Evolutionary conservation across 2,888 invertebrate species (phyloP), one percentile per base, ranked within the genome.

Genomic region (Caenorhabditis becei): DNA sequence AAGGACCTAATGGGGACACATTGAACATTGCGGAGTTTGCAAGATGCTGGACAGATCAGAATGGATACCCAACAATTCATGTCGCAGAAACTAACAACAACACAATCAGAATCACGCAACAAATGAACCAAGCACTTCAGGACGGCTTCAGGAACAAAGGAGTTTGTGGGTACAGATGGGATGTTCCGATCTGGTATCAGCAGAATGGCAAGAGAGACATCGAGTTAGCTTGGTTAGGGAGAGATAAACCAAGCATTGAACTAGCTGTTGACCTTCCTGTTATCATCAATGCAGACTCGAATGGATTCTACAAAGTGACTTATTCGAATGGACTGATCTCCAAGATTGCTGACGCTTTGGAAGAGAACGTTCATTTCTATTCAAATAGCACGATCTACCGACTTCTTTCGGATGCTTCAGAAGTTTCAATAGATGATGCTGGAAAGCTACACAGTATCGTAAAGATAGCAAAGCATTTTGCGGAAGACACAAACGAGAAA

Each of bases 21-120:
- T 63, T 91, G 20, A 84, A 88, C 61, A 86, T 91, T 2, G 85
- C 85, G 28, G 81, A 88, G 56, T 94, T 96, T 41, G 95, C 95
- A 1, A 94, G 94, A 44, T 94, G 95, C 16, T 96, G 96, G 96
- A 95, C 95, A 24, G 93, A 94, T 14, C 94, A 95, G 89, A 59
- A 58, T 28, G 53, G 53, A 32, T 37, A 54, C 26, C 66, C 75
- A 53, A 75, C 75, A 1, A 23, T 67, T n/a, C 23, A 61, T 18
- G 67, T 67, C 24, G 28, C 20, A 5, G 18, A 2, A 72, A 86
- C 74, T 82, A 84, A 53, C 61, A 83, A 41, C 77, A 88, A 62
- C 65, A 70, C 11, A 32, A 61, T 44, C 2, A 10, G 7, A 18
- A 18, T 71, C 2, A 62, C 71, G 1, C 71, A 71, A 32, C 8